A percentile compares a stretch with the other conserved stretches of the same genome.
Evolutionary conservation across 2,113 vertebrate species (phyloP).

Genomic region (Cynopterus brachyotis): DNA sequence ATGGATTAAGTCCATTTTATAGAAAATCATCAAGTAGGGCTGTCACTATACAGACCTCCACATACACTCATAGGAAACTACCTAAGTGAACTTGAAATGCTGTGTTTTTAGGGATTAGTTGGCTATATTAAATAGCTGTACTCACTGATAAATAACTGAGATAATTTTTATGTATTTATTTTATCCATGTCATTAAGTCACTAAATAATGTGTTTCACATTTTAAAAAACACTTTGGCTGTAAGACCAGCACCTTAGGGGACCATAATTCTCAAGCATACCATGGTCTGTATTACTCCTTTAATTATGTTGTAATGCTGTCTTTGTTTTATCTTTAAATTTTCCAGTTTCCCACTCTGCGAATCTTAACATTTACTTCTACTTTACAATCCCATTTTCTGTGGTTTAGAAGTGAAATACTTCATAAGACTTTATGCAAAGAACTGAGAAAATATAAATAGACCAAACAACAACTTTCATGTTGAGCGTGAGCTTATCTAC

Average conservation of each 20-base stretch:
- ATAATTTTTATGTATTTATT: conserved; percentile 48
- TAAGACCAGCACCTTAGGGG: not conserved
- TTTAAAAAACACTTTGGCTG: not conserved
- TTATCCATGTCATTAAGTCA: conserved; percentile 15
- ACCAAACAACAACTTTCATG: conserved; percentile 74
- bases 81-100: not conserved
- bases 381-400: conserved; percentile 47
- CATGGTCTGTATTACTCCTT: not conserved
- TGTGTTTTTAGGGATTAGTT: not conserved
- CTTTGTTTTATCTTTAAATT: conserved; percentile 19
- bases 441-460: conserved; percentile 77
- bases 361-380: conserved; percentile 24
- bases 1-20: not conserved
- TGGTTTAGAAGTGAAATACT: conserved; percentile 48
- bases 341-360: not conserved
- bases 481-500: conserved; percentile 62
- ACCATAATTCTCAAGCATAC: not conserved
- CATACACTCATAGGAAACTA: not conserved
- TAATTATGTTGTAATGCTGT: not conserved
- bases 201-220: conserved; percentile 13
- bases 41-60: not conserved
- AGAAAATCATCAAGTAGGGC: not conserved
- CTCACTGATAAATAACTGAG: not conserved
- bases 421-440: conserved; percentile 56
- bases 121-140: not conserved